Evolutionary conservation across 2,797 vertebrate genomes (phyloP).

Genomic region (Gobio occitaniae): DNA sequence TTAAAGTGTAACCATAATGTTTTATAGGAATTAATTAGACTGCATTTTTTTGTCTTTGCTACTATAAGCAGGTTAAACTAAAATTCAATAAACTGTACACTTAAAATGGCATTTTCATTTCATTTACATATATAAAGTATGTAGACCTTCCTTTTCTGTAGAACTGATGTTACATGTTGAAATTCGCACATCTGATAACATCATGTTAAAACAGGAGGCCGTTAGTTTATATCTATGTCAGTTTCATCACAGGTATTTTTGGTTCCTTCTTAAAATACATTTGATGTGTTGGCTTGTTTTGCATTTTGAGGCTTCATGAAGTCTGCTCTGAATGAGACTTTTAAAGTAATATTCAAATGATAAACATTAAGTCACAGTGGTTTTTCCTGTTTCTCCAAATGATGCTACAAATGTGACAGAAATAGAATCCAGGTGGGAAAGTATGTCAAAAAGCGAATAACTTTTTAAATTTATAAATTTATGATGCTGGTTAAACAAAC

Average conservation of each 20-base stretch:
- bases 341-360: constrained; percentile 34
- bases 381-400: constrained; percentile 26
- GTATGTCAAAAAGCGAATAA: background rate
- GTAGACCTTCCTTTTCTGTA: background rate
- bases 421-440: background rate
- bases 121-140: background rate
- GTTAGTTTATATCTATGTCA: background rate
- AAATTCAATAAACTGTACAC: background rate
- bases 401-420: background rate
- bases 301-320: background rate
- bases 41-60: background rate
- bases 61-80: background rate
- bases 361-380: background rate
- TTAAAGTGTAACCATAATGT: background rate
- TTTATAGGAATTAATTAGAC: background rate
- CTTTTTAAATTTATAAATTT: too few species aligned
- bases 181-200: background rate
- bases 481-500: background rate
- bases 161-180: background rate
- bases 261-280: background rate
- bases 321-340: background rate
- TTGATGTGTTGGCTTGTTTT: constrained; percentile 17
- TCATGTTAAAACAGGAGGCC: background rate
- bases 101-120: background rate
- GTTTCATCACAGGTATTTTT: background rate